Base-by-base conservation (phyloP, 2,113 vertebrate species). In the Phaethon lepturus region DNA sequence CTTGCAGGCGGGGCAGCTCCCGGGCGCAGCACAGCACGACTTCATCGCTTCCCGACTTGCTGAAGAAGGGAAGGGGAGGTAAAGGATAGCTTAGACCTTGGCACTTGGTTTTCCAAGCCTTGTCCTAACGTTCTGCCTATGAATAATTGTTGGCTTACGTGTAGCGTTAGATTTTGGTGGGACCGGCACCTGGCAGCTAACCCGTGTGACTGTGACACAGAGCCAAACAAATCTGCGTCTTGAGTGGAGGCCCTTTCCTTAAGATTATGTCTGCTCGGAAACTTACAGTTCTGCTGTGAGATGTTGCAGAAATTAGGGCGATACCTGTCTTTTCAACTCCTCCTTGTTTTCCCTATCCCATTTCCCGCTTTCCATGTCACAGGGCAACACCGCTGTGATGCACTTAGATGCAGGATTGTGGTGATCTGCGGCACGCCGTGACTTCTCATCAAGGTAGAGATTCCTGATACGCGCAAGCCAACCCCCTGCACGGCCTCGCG, bases 1-100 rank as follows among this genome's bases (percentile, higher is more conserved):
- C 15, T 17, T 42, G 52, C 16, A 18, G 71, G 71, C 38, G 10
- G 38, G 38, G 40, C 13, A 4, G 24, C 73, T 75, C 29, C 2
- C 0, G 12, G 38, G 11, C 3, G 3, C 38, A 42, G 73, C 14
- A 7, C 33, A 38, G 56, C 18, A 24, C 2, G 5, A 8, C 56
- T 49, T 50, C 45, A 14, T 31, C 4, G 4, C 45, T 77, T 31
- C 26, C 58, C 18, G 26, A 40, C 45, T 25, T 77, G 24, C 45
- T 50, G 45, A 63, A 40, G 45, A 40, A 6, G 16, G 28, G 10
- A 50, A 38, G 56, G 19, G 10, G 29, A 40, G 28, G 38, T 19
- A 18, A 78, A 11, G 59, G 75, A 12, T 52, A n/a, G 35, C 29
- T 60, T 50, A 23, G 29, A 42, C 23, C 33, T 58, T 31, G 52